Conservation (phyloP, 2,888 invertebrate species). For the Cantharis rustica region DNA sequence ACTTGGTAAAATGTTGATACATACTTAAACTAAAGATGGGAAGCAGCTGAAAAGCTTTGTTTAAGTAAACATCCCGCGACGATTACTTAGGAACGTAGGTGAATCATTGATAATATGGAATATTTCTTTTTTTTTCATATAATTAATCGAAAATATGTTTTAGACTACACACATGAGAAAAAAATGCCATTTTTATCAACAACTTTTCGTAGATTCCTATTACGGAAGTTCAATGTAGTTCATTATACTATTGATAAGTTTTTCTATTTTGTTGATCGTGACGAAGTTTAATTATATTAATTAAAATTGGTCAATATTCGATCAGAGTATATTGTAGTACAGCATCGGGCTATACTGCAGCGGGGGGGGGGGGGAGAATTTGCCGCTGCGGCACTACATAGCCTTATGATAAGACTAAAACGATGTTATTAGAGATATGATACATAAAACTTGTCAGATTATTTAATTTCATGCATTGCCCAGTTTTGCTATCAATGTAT, state of each 20-base stretch:
- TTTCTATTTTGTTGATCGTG: background rate
- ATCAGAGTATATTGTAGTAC: background rate
- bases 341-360: too few species aligned
- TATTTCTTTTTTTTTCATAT: background rate
- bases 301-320: background rate
- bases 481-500: background rate
- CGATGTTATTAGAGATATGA: background rate
- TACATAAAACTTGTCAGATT: background rate
- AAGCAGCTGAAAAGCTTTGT: background rate
- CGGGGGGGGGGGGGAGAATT: background rate
- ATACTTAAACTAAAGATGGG: background rate
- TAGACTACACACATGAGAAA: background rate
- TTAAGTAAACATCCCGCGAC: background rate
- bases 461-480: background rate
- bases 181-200: background rate
- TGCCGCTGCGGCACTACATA: background rate
- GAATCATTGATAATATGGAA: background rate
- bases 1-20: background rate
- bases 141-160: background rate
- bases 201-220: background rate
- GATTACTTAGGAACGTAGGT: background rate
- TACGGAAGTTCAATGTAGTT: background rate
- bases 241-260: background rate
- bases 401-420: background rate
- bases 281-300: background rate